Base-by-base conservation (phyloP, 2,797 vertebrate species). In the Antennarius maculatus region DNA sequence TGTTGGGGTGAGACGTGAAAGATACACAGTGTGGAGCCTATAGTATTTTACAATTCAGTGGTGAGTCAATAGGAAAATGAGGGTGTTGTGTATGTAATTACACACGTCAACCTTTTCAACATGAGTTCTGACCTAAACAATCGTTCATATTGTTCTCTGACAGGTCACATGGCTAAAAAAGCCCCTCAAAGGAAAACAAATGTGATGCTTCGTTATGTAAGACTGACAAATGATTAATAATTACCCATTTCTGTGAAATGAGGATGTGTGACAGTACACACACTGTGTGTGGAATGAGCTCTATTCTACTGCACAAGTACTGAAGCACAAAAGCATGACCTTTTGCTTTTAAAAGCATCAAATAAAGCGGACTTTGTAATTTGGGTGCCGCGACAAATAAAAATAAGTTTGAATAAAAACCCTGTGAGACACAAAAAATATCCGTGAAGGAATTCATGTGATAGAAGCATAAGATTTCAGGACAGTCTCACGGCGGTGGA, bases 131-230 rank as follows among this genome's bases (percentile, higher is more conserved):
- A 2, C 29, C 31, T 8, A 5, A 34, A 37, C 56, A 47, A 52
- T 49, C 14, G 29, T 70, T 37, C 12, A 13, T 13, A 27, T 16
- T 14, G 57, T 0, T 5, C 9, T 3, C 3, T 46, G 17, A 66
- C 48, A 65, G 42, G 43, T 49, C 15, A 48, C 0, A 0, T 28
- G 18, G 52, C 39, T 23, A 47, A 23, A 46, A 56, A 47, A 58
- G 43, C 68, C 58, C 68, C 61, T 53, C 4, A 1, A 14, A 12
- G 51, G 54, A 66, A 55, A 46, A 59, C 18, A 23, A 53, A 84
- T 52, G 57, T 14, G 63, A 42, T 31, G 52, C 16, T 54, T 55
- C 37, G 47, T 2, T 41, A 42, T 16, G 51, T 3, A 23, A 28
- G 47, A 12, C 55, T 49, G 68, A 65, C 69, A 75, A 13, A 14